Conservation (phyloP, 1,140 invertebrate species). For the Aporrectodea caliginosa region DNA sequence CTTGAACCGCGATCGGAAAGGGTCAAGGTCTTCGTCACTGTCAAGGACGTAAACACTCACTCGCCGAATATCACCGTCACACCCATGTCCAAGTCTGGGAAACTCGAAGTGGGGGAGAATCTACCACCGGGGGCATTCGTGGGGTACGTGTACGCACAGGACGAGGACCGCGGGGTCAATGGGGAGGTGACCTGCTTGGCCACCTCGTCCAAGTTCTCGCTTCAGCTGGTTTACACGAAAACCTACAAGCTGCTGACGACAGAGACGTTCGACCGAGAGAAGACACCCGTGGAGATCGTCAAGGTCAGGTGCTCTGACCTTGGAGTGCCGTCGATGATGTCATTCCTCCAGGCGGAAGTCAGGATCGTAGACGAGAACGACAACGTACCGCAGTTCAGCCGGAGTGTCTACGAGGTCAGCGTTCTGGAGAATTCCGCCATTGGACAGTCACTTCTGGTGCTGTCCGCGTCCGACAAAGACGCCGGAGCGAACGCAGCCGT, state of each 20-base stretch:
- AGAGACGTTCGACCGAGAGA: background rate
- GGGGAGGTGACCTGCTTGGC: background rate
- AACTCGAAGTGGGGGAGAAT: slow-evolving; percentile 27
- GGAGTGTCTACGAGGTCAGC: slow-evolving; percentile 73
- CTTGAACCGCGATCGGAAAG: background rate
- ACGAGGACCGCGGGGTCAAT: slow-evolving; percentile 9
- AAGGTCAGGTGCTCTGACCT: background rate
- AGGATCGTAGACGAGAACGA: slow-evolving; percentile 81
- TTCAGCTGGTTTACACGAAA: background rate
- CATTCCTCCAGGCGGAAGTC: slow-evolving; percentile 55
- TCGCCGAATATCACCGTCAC: background rate
- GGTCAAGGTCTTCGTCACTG: background rate
- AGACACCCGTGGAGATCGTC: background rate
- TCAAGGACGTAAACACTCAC: background rate
- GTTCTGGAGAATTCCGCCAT: slow-evolving; percentile 35
- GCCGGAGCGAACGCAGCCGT: slow-evolving; percentile 78
- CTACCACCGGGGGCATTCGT: slow-evolving; percentile 10
- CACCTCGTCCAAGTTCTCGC: background rate
- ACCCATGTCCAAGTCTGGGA: background rate
- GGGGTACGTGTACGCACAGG: slow-evolving; percentile 14
- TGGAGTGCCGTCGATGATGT: background rate
- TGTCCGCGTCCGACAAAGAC: slow-evolving; percentile 80
- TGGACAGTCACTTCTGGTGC: slow-evolving; percentile 70
- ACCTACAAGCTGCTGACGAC: background rate
- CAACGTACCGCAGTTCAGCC: slow-evolving; percentile 76